These are phyloP conservation scores for Trachurus trachurus DNA, from an alignment of 2,797 vertebrate species.

Conservation along the genomic window DNA sequence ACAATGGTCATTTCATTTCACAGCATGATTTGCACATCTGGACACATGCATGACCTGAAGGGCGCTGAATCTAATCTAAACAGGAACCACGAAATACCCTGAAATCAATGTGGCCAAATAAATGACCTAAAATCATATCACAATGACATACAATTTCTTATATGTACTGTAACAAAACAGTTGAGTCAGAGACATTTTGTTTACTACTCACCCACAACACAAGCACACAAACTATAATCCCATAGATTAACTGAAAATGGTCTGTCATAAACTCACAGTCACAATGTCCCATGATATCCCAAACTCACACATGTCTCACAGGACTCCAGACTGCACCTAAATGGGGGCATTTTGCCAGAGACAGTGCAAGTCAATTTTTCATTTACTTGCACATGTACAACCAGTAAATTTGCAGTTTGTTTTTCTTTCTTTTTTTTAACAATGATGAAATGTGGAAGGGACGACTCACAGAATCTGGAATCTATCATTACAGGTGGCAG, in stretches of 20 bases:
- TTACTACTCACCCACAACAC: no score
- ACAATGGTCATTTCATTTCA: background rate
- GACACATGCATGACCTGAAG: background rate
- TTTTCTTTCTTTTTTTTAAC: no score
- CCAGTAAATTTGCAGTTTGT: no score
- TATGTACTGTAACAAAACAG: background rate
- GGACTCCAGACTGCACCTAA: no score
- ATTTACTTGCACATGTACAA: no score
- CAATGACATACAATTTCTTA: no score
- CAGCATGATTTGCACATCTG: background rate
- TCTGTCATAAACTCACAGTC: background rate
- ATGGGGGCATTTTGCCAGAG: no score
- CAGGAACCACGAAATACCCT: background rate
- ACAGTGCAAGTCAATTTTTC: no score
- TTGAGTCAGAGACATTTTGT: background rate
- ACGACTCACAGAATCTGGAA: no score
- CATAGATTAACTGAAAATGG: background rate
- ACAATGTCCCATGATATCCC: background rate
- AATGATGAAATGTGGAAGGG: no score
- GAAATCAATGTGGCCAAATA: background rate
- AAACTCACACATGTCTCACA: background rate
- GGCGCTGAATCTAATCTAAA: background rate
- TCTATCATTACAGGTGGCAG: no score
- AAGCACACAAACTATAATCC: background rate
- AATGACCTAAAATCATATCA: background rate